These are phyloP conservation scores for Eristalinus aeneus DNA, from an alignment of 2,888 invertebrate genomes.

Conservation along the genomic window DNA sequence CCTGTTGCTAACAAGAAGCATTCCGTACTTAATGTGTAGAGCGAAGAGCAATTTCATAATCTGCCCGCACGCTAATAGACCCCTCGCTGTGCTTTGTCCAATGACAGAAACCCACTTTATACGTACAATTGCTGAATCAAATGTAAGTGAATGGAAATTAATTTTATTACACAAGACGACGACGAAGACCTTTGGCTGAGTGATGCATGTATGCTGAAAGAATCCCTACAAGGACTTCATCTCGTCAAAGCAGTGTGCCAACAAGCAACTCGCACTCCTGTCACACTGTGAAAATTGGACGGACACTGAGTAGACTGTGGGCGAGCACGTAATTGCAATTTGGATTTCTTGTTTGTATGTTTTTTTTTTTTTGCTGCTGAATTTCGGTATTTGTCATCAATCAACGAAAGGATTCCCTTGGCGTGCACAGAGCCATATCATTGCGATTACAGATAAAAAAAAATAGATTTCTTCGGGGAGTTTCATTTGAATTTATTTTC, in stretches of 20 bases:
- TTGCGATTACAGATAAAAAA: slow-evolving; percentile 17
- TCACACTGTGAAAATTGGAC: background rate
- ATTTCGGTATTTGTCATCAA: slow-evolving; percentile 18
- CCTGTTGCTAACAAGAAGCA: slow-evolving; percentile 78
- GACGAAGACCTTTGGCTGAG: background rate
- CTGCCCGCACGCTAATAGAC: background rate
- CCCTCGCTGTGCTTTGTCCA: background rate
- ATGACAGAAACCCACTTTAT: background rate
- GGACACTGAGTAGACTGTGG: slow-evolving; percentile 23
- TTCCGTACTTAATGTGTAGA: slow-evolving; percentile 79
- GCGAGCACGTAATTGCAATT: slow-evolving; percentile 36
- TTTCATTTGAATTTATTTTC: slow-evolving; percentile 11
- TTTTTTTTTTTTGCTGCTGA: background rate
- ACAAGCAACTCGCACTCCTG: slow-evolving; percentile 27
- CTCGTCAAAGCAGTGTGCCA: slow-evolving; percentile 11
- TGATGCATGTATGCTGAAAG: background rate
- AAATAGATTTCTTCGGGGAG: slow-evolving; percentile 40
- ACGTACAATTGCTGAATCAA: slow-evolving; percentile 7
- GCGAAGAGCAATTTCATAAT: background rate
- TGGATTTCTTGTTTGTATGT: background rate
- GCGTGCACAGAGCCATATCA: slow-evolving; percentile 13
- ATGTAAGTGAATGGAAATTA: slow-evolving; percentile 40
- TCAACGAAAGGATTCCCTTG: slow-evolving; percentile 41
- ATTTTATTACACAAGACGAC: slow-evolving; percentile 28
- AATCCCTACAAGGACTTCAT: slow-evolving; percentile 46